Base-by-base conservation (phyloP, 2,888 invertebrate genomes). In the Zygogramma bicolorata region DNA sequence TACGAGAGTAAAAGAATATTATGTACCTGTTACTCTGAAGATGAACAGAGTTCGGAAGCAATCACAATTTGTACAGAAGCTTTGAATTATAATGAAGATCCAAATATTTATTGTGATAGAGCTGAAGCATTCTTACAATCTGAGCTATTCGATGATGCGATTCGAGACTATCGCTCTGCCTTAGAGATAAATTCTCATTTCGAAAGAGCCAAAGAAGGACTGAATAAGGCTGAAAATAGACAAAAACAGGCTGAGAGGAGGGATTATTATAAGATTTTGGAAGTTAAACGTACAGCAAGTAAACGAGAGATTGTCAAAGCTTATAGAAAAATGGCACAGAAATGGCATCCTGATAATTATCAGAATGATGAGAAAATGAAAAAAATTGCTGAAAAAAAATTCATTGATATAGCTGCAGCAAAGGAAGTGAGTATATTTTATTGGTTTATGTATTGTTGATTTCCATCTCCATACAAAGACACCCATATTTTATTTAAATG, bases 261-360 rank as follows among this genome's bases (percentile, higher is more conserved):
- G 78, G 99, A 99, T 88, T 99, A 99, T 88, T 99, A 99, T 87
- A 98, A 99, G 88, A 98, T 98, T 81, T 89, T 98, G 67, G 95
- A 94, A 13, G 98, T 99, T 0, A 94, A 95, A 84, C 91, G 97
- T 84, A 92, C 92, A 65, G 99, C 99, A 1, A 92, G 89, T 61
- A 99, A 99, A 88, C 93, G 93, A 83, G 97, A 99, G 86, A 96
- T 99, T 53, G 89, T 92, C 13, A 99, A 98, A 89, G 99, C 97
- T 18, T 99, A 99, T 88, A 92, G 99, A 78, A 97, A 97, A 89
- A 92, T 96, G 65, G 99, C 99, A 13, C 97, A 97, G 88, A 95
- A 98, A 87, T 99, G 99, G 98, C 99, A 99, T 89, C 99, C 99
- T 0, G 99, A 99, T 88, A 97, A 95, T 88, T 98, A 93, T 87